These are phyloP conservation scores for Falco berigora DNA, from an alignment of 2,797 vertebrate species.

Conservation along the genomic window DNA sequence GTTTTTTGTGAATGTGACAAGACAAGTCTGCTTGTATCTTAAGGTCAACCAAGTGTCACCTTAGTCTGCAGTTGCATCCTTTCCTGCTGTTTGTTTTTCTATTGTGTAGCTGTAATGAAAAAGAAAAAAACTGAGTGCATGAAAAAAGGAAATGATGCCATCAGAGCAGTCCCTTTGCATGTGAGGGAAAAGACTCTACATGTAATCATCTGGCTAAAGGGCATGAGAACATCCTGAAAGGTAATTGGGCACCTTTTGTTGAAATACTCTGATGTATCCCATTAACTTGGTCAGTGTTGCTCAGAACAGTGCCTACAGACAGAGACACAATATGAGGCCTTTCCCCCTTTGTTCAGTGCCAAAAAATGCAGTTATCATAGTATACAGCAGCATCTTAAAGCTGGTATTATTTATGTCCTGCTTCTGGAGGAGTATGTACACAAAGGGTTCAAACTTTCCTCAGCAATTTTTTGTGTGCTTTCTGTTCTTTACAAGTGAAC, in stretches of 20 bases:
- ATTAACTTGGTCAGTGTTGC: not conserved
- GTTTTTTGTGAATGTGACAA: not conserved
- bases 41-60: slow-evolving; percentile 33
- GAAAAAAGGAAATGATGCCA: slow-evolving; percentile 41
- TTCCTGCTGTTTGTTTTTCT: slow-evolving; percentile 41
- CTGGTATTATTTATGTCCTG: not conserved
- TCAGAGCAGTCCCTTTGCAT: not conserved
- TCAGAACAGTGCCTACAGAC: not conserved
- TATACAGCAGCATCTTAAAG: not conserved
- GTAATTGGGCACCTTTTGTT: not conserved
- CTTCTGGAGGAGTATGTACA: not conserved
- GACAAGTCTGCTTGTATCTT: not conserved
- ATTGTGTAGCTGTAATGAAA: slow-evolving; percentile 31
- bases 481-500: not conserved
- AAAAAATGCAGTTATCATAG: not conserved
- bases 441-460: not conserved
- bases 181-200: not conserved
- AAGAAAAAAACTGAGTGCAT: not conserved
- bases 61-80: slow-evolving; percentile 10
- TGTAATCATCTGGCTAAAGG: slow-evolving; percentile 3
- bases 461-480: not conserved
- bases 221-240: slow-evolving; percentile 36
- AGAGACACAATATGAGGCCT: not conserved
- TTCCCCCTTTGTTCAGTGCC: not conserved
- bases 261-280: not conserved